These are phyloP conservation scores for Hipparchia semele DNA, from an alignment of 2,888 invertebrate species.

Conservation along the genomic window DNA sequence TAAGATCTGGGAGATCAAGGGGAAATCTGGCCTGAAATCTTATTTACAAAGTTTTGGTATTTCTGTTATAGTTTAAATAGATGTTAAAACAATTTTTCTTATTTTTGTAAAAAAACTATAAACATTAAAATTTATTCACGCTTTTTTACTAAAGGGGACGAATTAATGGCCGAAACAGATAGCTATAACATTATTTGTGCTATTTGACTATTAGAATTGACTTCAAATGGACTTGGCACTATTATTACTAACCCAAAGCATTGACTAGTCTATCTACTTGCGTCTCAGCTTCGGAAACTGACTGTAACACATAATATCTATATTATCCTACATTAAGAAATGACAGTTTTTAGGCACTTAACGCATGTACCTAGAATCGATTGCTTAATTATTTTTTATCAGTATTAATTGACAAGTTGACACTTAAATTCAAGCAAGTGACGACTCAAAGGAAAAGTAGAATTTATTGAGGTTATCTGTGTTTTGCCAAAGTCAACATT, in stretches of 20 bases:
- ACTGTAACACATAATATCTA: not conserved
- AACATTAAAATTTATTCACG: too few relatives aligned
- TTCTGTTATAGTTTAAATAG: too few relatives aligned
- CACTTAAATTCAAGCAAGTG: slow-evolving; percentile 10
- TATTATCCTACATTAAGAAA: slow-evolving; percentile 19
- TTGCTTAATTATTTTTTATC: slow-evolving; percentile 30
- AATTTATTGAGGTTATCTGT: slow-evolving; percentile 13
- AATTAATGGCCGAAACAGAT: not conserved
- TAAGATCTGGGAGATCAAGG: too few relatives aligned
- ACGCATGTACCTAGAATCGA: slow-evolving; percentile 24
- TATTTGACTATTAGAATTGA: not conserved
- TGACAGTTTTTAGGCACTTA: slow-evolving; percentile 15
- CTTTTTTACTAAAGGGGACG: too few relatives aligned
- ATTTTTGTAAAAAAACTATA: too few relatives aligned
- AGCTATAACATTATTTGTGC: not conserved
- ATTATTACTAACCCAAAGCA: not conserved
- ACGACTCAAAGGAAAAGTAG: slow-evolving; percentile 15
- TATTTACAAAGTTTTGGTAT: too few relatives aligned
- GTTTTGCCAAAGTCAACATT: not conserved
- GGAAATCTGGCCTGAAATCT: too few relatives aligned
- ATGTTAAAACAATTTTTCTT: too few relatives aligned
- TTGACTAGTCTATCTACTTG: not conserved
- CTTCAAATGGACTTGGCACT: not conserved
- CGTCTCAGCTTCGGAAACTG: not conserved
- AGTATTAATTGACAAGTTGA: slow-evolving; percentile 31